phyloP scores from a whole-genome alignment of 2,113 vertebrate species.

The Bos javanicus region DNA sequence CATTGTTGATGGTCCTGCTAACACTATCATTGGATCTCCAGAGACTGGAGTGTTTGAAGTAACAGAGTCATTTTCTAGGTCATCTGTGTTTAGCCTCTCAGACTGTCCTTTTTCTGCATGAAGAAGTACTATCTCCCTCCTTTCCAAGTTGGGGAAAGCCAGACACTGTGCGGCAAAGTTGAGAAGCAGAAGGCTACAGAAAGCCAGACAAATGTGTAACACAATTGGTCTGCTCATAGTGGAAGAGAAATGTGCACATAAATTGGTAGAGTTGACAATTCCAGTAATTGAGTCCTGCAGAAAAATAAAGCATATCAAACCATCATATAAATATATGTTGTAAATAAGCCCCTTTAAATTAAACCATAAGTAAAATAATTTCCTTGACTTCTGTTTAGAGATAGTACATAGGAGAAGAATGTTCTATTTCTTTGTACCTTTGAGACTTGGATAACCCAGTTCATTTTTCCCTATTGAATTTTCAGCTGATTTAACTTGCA shows the following conservation, averaged over 20 bases:
- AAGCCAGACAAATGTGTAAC: slow-evolving; percentile 59
- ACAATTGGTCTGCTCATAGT: slow-evolving; percentile 74
- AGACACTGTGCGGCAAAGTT: slow-evolving; percentile 61
- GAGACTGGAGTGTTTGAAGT: slow-evolving; percentile 40
- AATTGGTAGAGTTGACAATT: slow-evolving; percentile 26
- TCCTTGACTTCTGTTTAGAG: slow-evolving; percentile 35
- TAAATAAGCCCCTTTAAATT: slow-evolving; percentile 10
- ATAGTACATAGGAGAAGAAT: not conserved
- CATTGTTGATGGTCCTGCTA: slow-evolving; percentile 25
- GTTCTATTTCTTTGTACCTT: slow-evolving; percentile 55
- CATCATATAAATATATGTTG: not conserved
- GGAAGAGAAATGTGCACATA: slow-evolving; percentile 46
- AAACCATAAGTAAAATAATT: slow-evolving; percentile 12
- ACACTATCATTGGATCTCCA: slow-evolving; percentile 41
- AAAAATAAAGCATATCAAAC: slow-evolving; percentile 60
- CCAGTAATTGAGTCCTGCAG: slow-evolving; percentile 66
- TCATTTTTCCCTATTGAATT: slow-evolving; percentile 65
- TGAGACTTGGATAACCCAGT: slow-evolving; percentile 64
- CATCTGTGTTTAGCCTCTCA: not conserved
- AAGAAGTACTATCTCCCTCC: slow-evolving; percentile 8
- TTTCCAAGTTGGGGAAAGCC: slow-evolving; percentile 53
- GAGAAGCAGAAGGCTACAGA: slow-evolving; percentile 77
- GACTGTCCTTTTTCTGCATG: not conserved
- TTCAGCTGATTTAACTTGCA: slow-evolving; percentile 46
- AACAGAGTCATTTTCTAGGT: slow-evolving; percentile 16